Evolutionary conservation across 2,113 vertebrate genomes (phyloP), one percentile per base, ranked within the genome.

Genomic region (Camarhynchus parvulus): DNA sequence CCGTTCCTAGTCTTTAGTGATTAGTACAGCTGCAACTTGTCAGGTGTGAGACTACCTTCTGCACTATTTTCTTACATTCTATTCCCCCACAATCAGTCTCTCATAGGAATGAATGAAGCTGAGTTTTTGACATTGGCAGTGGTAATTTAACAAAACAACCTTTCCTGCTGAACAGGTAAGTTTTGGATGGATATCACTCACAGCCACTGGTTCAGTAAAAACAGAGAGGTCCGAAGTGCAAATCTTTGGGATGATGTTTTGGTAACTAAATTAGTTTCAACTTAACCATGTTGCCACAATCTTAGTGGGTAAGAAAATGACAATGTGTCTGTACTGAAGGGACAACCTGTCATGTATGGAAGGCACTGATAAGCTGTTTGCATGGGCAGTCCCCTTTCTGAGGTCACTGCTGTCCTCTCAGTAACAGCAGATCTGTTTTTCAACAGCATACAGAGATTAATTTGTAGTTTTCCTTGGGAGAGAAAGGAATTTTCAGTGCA

Each of bases 401-500:
- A 16, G 55, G 58, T 53, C 1, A 0, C 24, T 74, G 41, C 63
- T 33, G 16, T 77, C 50, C 64, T 92, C 89, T 50, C 35, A 5
- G 41, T 59, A 37, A 46, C 0, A 4, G 50, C 30, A 77, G 72
- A 92, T 81, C 18, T n/a, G 9, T 52, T 74, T 93, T 87, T 77
- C 80, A 74, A 7, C 67, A 70, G 56, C 64, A 28, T 10, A 24
- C 11, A 64, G 49, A 50, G 28, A 58, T 61, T 49, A 59, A 70
- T 47, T 55, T 63, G 44, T 31, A 8, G n/a, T 63, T 93, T 94
- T 55, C 42, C 41, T 23, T 74, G 67, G 59, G 74, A 77, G 42
- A 74, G 35, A 53, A 81, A 63, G 63, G 20, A 58, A 22, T 93
- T 85, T 92, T 73, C 85, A 76, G 63, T 79, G 72, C 46, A 67